Conservation (phyloP, 2,113 vertebrate species). For the Scytalopus superciliaris region DNA sequence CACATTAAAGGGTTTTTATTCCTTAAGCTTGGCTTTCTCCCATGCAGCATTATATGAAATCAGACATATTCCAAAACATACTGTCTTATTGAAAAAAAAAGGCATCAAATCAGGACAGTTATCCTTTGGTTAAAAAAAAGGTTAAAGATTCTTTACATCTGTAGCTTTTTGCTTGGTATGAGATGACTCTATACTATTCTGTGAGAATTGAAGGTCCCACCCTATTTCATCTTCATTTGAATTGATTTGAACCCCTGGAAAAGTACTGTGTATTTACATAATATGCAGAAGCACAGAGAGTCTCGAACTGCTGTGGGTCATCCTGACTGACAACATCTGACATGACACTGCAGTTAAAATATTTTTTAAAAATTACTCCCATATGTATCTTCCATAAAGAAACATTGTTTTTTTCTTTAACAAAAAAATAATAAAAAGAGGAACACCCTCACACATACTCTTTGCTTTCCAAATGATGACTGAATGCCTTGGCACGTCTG, state of each 20-base stretch:
- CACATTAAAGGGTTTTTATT: not conserved
- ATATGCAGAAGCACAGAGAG: slow-evolving; percentile 55
- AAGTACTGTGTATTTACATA: slow-evolving; percentile 26
- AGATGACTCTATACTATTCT: not conserved
- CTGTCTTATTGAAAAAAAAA: not conserved
- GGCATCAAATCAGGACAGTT: not conserved
- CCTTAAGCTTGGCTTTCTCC: not conserved
- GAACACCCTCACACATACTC: slow-evolving; percentile 62
- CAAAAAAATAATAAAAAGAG: slow-evolving; percentile 24
- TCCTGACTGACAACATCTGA: slow-evolving; percentile 78
- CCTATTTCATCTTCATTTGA: slow-evolving; percentile 39
- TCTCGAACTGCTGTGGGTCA: slow-evolving; percentile 70
- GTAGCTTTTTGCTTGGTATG: slow-evolving; percentile 4
- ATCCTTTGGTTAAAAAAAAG: not conserved
- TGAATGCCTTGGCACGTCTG: slow-evolving; percentile 73
- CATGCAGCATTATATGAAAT: not conserved
- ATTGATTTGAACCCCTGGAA: slow-evolving; percentile 48
- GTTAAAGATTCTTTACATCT: not conserved
- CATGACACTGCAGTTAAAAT: slow-evolving; percentile 79
- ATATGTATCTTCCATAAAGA: slow-evolving; percentile 75
- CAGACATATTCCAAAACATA: not conserved
- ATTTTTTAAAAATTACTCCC: slow-evolving; percentile 75
- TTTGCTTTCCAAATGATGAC: slow-evolving; percentile 79
- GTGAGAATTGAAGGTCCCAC: slow-evolving; percentile 51
- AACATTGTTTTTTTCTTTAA: slow-evolving; percentile 60